Evolutionary conservation across 2,797 vertebrate species (phyloP).

Genomic region (Dallia pectoralis): DNA sequence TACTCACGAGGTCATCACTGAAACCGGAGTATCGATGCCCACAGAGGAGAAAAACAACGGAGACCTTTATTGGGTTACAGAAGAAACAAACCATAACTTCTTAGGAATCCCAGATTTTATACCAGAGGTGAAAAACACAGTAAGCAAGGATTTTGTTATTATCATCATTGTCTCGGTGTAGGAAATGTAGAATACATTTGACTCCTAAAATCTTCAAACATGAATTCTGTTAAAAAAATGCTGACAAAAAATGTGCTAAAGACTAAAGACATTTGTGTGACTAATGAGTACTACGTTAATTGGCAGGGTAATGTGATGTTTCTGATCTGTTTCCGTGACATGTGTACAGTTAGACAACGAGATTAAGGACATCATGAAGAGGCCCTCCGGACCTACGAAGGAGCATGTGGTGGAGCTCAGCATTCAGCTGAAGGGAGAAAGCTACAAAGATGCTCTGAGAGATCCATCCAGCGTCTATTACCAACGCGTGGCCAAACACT

Average conservation of each 20-base stretch:
- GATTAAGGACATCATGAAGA: constrained; percentile 71
- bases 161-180: background rate
- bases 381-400: constrained; percentile 57
- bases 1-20: constrained; percentile 9
- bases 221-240: too few species aligned
- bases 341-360: constrained; percentile 83
- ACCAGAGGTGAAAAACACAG: constrained; percentile 61
- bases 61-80: constrained; percentile 44
- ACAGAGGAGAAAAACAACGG: constrained; percentile 47
- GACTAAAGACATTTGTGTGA: background rate
- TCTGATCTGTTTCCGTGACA: background rate
- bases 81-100: constrained; percentile 39
- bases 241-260: background rate
- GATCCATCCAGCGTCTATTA: constrained; percentile 73
- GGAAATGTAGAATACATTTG: background rate
- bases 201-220: too few species aligned
- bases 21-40: constrained; percentile 11
- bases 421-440: constrained; percentile 78
- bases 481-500: constrained; percentile 76
- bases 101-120: constrained; percentile 52
- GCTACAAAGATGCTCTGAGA: constrained; percentile 77
- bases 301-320: background rate
- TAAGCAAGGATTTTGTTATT: constrained; percentile 58
- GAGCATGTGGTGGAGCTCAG: constrained; percentile 88
- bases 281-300: background rate